phyloP scores from a whole-genome alignment of 2,888 invertebrate genomes.

The Pyralis farinalis region DNA sequence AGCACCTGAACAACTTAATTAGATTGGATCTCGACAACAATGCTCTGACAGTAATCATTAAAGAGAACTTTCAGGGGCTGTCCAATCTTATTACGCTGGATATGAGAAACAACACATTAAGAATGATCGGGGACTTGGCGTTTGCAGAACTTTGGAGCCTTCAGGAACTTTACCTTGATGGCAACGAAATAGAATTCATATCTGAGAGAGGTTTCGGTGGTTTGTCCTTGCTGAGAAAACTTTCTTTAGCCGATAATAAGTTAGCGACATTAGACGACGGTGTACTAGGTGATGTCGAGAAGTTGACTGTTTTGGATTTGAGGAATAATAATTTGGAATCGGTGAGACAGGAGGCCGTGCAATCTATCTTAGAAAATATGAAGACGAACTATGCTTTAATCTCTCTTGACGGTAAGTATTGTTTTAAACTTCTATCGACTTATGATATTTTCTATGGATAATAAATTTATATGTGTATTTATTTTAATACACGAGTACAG shows the following conservation, averaged over 20 bases:
- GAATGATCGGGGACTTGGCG: constrained; percentile 89
- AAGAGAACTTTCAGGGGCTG: constrained; percentile 89
- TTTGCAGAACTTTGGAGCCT: constrained; percentile 90
- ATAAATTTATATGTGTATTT: no score
- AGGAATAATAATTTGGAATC: constrained; percentile 89
- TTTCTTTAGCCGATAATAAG: constrained; percentile 88
- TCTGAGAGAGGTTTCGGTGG: constrained; percentile 89
- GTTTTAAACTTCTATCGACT: constrained; percentile 25
- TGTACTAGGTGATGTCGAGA: constrained; percentile 85
- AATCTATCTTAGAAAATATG: constrained; percentile 86
- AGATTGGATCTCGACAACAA: constrained; percentile 90
- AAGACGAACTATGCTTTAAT: constrained; percentile 87
- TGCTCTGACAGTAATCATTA: constrained; percentile 86
- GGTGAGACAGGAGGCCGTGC: constrained; percentile 86
- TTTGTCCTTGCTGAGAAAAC: constrained; percentile 85
- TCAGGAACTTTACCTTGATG: constrained; percentile 85
- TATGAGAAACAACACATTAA: constrained; percentile 87
- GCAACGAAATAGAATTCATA: constrained; percentile 87
- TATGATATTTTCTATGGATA: neutral
- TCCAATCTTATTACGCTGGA: constrained; percentile 87
- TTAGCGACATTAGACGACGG: constrained; percentile 86
- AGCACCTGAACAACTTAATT: constrained; percentile 86
- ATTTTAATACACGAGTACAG: no score
- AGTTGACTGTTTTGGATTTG: constrained; percentile 87
- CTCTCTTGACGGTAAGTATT: constrained; percentile 87